Evolutionary conservation across 2,113 vertebrate genomes (phyloP).

Genomic region (Dolichotis patagonum): DNA sequence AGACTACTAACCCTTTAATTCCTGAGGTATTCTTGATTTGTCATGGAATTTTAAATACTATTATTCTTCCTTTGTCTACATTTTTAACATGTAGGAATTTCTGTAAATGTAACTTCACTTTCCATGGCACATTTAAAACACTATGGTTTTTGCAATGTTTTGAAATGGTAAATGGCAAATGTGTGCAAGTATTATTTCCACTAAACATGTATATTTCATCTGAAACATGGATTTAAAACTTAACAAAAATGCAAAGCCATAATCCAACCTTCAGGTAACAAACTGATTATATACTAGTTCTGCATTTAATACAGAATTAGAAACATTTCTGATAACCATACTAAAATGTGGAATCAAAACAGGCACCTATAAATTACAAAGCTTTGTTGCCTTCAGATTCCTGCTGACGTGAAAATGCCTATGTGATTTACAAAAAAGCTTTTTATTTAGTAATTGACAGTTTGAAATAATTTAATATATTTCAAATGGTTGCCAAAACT

Average conservation of each 20-base stretch:
- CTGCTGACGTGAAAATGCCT: slow-evolving; percentile 55
- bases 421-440: neutral
- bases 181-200: slow-evolving; percentile 17
- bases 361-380: slow-evolving; percentile 62
- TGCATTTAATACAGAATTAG: slow-evolving; percentile 64
- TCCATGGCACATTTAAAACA: slow-evolving; percentile 6
- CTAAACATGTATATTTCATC: slow-evolving; percentile 37
- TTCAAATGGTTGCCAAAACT: slow-evolving; percentile 62
- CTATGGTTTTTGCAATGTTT: slow-evolving; percentile 1
- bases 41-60: neutral
- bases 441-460: slow-evolving; percentile 54
- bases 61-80: neutral
- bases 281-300: slow-evolving; percentile 70
- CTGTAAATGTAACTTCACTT: neutral
- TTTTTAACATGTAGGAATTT: neutral
- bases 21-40: neutral
- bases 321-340: slow-evolving; percentile 54
- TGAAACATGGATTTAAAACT: slow-evolving; percentile 62
- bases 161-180: slow-evolving; percentile 43
- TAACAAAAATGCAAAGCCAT: slow-evolving; percentile 61
- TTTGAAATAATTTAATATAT: slow-evolving; percentile 63
- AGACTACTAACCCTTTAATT: neutral
- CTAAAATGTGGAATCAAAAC: slow-evolving; percentile 51
- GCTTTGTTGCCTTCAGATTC: slow-evolving; percentile 57
- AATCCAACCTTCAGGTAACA: slow-evolving; percentile 69